These are phyloP conservation scores for Agriopis marginaria DNA, from an alignment of 2,888 invertebrate genomes.

Conservation along the genomic window DNA sequence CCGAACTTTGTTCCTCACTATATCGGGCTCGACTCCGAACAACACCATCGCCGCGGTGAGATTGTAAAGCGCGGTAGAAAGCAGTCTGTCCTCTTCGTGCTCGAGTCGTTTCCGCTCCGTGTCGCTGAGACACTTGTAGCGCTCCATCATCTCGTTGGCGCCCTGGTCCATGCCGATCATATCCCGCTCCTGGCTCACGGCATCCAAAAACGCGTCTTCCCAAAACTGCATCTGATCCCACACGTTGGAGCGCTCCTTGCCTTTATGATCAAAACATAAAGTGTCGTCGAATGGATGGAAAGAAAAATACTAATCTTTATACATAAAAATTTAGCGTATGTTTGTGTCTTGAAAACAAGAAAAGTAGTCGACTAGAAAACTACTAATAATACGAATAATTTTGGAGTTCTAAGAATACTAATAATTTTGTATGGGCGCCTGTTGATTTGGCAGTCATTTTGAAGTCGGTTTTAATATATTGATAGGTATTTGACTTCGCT, in stretches of 20 bases:
- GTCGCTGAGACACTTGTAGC: constrained; percentile 96
- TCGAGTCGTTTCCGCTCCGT: constrained; percentile 97
- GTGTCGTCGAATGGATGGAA: not conserved
- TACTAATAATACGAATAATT: too few relatives aligned
- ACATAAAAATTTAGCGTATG: too few relatives aligned
- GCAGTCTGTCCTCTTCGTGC: constrained; percentile 98
- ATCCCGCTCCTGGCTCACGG: constrained; percentile 98
- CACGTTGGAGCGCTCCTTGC: constrained; percentile 93
- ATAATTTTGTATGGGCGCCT: too few relatives aligned
- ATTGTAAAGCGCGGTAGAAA: constrained; percentile 98
- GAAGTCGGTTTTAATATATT: too few relatives aligned
- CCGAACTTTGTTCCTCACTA: constrained; percentile 94
- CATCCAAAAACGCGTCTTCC: constrained; percentile 99
- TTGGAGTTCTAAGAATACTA: too few relatives aligned
- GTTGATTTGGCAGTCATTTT: too few relatives aligned
- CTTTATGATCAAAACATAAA: constrained; percentile 49
- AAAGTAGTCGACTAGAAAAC: too few relatives aligned
- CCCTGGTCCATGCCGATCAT: constrained; percentile 99
- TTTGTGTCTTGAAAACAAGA: too few relatives aligned
- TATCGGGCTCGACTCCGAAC: constrained; percentile 94
- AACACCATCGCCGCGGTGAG: constrained; percentile 98
- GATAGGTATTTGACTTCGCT: too few relatives aligned
- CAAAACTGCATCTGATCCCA: constrained; percentile 99
- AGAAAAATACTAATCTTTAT: not conserved
- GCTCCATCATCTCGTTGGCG: constrained; percentile 99